phyloP scores from a whole-genome alignment of 2,797 vertebrate genomes.

The Propithecus perrieri region DNA sequence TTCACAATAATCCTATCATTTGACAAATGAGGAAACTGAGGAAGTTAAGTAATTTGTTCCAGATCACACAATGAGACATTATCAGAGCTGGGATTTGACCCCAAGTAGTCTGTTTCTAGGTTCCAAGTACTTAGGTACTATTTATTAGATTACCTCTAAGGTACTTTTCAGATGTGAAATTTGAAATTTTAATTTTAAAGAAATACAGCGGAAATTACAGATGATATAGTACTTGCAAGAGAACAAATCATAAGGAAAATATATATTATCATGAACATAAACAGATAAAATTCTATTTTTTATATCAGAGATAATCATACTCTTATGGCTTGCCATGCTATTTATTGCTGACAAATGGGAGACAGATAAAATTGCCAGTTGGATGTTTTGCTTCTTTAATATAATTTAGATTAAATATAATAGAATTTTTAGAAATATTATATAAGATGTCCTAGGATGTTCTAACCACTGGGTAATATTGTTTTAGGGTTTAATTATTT shows the following conservation, averaged over 20 bases:
- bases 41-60: conserved; percentile 2
- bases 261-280: background rate
- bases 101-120: background rate
- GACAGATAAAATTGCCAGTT: conserved; percentile 31
- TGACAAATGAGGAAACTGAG: conserved; percentile 5
- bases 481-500: background rate
- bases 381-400: background rate
- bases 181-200: background rate
- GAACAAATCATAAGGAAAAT: conserved; percentile 25
- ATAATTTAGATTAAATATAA: background rate
- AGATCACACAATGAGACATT: background rate
- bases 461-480: background rate
- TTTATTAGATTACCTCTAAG: background rate
- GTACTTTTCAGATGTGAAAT: background rate
- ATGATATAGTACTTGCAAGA: conserved; percentile 37
- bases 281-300: background rate
- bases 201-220: conserved; percentile 12
- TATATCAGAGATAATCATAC: conserved; percentile 22
- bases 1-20: background rate
- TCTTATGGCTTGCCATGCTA: background rate
- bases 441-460: background rate
- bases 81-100: background rate
- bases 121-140: background rate
- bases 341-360: background rate
- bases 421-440: conserved; percentile 45